A percentile compares a stretch with the other conserved stretches of the same genome.
phyloP scores from a whole-genome alignment of 2,113 vertebrate species.

The Alexandromys fortis region DNA sequence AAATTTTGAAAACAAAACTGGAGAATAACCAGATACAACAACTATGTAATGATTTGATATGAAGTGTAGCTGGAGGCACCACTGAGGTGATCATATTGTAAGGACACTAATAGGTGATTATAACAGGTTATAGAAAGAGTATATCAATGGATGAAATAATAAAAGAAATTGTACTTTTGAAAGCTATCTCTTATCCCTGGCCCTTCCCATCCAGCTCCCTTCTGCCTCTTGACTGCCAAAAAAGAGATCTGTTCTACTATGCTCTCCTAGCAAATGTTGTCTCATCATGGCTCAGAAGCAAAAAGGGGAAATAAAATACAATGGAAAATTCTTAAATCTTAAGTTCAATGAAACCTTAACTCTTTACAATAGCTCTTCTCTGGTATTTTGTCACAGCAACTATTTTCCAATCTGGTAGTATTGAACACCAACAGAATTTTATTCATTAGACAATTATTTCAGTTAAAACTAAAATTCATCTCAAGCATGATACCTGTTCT shows the following conservation, averaged over 20 bases:
- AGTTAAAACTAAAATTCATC: conserved; percentile 45
- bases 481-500: conserved; percentile 90
- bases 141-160: not conserved
- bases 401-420: conserved; percentile 16
- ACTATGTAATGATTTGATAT: not conserved
- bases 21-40: conserved; percentile 20
- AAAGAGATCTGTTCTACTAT: not conserved
- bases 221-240: not conserved
- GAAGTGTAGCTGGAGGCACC: not conserved
- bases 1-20: conserved; percentile 16
- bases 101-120: not conserved
- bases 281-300: not conserved
- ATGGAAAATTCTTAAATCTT: not conserved
- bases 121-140: not conserved
- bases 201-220: not conserved
- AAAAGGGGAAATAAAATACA: not conserved
- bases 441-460: conserved; percentile 46
- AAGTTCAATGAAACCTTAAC: not conserved
- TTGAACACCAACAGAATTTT: conserved; percentile 27
- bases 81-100: too few species aligned
- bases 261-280: not conserved
- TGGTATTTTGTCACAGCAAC: not conserved
- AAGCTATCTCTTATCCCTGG: not conserved
- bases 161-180: not conserved
- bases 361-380: not conserved